These are phyloP conservation scores for Microdon myrmicae DNA, from an alignment of 2,888 invertebrate species.

Conservation along the genomic window DNA sequence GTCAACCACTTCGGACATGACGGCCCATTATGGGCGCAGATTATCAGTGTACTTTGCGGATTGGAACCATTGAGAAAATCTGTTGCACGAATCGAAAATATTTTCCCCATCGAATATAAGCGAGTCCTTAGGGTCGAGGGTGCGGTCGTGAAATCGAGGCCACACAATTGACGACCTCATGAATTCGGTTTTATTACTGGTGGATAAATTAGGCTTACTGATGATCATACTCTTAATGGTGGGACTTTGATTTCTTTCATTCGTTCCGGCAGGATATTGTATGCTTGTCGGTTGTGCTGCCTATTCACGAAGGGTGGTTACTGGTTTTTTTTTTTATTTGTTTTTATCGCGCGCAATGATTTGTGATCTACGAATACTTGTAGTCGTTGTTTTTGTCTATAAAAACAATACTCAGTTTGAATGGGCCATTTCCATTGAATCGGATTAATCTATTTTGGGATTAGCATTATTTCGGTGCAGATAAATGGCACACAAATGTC, in stretches of 20 bases:
- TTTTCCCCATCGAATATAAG: conserved; percentile 2
- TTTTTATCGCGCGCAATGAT: no score
- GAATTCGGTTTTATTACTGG: conserved; percentile 24
- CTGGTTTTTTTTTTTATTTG: no score
- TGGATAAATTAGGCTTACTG: conserved; percentile 24
- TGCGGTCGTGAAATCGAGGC: neutral
- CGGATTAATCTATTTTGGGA: no score
- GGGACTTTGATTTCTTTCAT: conserved; percentile 30
- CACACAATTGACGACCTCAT: conserved; percentile 11
- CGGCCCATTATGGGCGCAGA: conserved; percentile 64
- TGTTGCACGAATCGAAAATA: conserved; percentile 61
- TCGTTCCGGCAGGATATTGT: no score
- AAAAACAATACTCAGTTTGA: no score
- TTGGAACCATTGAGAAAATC: conserved; percentile 66
- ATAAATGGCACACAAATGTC: no score
- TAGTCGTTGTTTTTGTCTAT: no score
- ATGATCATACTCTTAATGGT: conserved; percentile 14
- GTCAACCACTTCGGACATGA: conserved; percentile 58
- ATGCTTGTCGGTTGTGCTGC: no score
- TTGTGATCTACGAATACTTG: no score
- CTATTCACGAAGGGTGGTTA: no score
- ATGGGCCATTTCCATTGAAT: no score
- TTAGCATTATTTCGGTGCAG: no score
- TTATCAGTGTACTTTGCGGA: conserved; percentile 59
- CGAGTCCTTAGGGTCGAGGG: neutral